Evolutionary conservation across 2,113 vertebrate species (phyloP), one percentile per base, ranked within the genome.

Genomic region (Trinectes maculatus): DNA sequence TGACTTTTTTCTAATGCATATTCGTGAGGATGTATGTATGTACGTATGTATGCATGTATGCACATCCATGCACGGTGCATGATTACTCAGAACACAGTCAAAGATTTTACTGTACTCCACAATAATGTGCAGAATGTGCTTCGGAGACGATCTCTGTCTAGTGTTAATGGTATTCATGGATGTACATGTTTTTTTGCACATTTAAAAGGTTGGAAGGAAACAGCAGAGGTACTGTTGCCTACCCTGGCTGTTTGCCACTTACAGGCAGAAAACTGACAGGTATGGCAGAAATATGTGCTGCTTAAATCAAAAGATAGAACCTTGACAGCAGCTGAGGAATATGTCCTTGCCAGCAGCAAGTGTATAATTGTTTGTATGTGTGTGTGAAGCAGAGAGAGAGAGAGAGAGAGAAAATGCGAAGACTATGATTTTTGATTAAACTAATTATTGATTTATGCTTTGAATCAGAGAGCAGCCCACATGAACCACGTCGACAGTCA

Each of bases 281-380:
- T 62, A 4, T 18, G 33, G 29, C 37, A 74, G 47, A 53, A 25
- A 59, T 31, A 8, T 31, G 16, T 54, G 33, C 42, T 37, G 47
- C 36, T 49, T 13, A 48, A 56, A 55, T 80, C 25, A 61, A 66
- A 68, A 58, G 36, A 43, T 37, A 24, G 5, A 65, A 19, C 24
- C 34, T 70, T 31, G 10, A 49, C 49, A 61, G 59, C 49, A 57
- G 61, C 56, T 44, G 25, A 42, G 31, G n/a, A 64, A 24, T 44
- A 57, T 8, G 51, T 57, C 55, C 55, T 71, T 46, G 31, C 48
- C 47, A n/a, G 34, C 37, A 71, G 34, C 56, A 47, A 62, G 5
- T 42, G 10, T 54, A 19, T 55, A 19, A 10, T 0, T 21, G 19
- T 53, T 13, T 10, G 13, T 13, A 13, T 15, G 25, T 11, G 46